Base-by-base conservation (phyloP, 2,888 invertebrate genomes). In the Macrosiphum euphorbiae region DNA sequence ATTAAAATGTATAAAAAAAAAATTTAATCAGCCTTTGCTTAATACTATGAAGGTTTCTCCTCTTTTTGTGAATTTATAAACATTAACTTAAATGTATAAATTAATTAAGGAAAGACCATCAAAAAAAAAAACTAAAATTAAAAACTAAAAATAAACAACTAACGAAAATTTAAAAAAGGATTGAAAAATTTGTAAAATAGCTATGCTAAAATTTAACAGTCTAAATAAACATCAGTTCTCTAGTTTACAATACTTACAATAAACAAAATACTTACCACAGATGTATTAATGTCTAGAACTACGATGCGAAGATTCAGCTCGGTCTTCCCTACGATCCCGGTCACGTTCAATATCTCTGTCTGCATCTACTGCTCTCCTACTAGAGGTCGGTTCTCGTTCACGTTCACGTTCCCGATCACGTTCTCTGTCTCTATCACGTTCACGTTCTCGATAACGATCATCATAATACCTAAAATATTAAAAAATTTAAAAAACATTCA, bases 371-470 rank as follows among this genome's bases (percentile, higher is more conserved):
- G 95, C 97, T 95, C 96, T 97, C 96, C 95, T 94, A 85, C 94
- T 94, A 44, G 94, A 94, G 10, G 88, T 89, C 26, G 92, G 94
- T 85, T 94, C 94, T n/a, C 94, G 52, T 93, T 87, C 94, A 47
- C 91, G 93, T 94, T 95, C 95, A 20, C 95, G 95, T 95, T 95
- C 95, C 35, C 95, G 94, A 47, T 95, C 95, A 55, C 95, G 90
- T 88, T 94, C 94, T 61, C 94, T 85, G 3, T 94, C 94, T 55
- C 94, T 91, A 92, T 94, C 95, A 86, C 95, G 94, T 61, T 96
- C 97, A 92, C 97, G 96, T 95, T 97, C 97, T 95, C 97, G 97
- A 96, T 98, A 98, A 94, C 98, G 97, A 96, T 98, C 98, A 95
- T 98, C 98, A 96, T 98, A 98, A 96, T 98, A 98, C 94, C 97